These are phyloP conservation scores for Xanthia togata DNA, from an alignment of 2,888 invertebrate species.

Conservation along the genomic window DNA sequence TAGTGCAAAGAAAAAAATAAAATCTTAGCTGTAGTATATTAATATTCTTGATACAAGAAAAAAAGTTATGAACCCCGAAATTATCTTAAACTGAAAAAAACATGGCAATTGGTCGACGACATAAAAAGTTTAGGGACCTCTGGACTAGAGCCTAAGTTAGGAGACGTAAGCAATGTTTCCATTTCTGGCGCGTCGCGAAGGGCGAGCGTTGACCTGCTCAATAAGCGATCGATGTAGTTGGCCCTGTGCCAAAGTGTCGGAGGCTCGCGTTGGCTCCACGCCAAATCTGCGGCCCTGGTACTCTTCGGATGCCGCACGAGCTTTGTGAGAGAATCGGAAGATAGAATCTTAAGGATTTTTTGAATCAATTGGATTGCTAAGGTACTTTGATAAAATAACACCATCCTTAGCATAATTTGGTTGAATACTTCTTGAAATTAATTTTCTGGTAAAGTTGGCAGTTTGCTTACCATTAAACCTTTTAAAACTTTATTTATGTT, in stretches of 20 bases:
- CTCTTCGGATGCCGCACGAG: constrained; percentile 44
- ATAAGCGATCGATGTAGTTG: constrained; percentile 78
- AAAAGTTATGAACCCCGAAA: no score
- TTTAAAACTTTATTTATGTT: background rate
- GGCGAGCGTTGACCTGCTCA: constrained; percentile 75
- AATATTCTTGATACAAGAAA: no score
- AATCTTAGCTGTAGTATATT: no score
- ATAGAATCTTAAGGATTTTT: constrained; percentile 28
- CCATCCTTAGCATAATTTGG: constrained; percentile 9
- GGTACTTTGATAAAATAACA: constrained; percentile 1
- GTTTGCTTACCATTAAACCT: background rate
- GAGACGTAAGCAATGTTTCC: constrained; percentile 53
- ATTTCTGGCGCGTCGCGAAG: constrained; percentile 66
- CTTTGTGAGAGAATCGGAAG: constrained; percentile 40
- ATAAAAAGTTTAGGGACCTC: no score
- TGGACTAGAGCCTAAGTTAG: constrained; percentile 17
- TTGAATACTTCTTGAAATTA: background rate
- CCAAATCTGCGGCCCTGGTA: constrained; percentile 67
- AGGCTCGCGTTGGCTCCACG: constrained; percentile 69
- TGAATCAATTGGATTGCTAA: constrained; percentile 43
- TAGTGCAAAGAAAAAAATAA: no score
- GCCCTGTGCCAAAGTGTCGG: constrained; percentile 70
- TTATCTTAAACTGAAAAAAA: no score
- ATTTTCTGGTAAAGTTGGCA: background rate
- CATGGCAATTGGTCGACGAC: no score